Evolutionary conservation across 1,140 invertebrate species (phyloP).

Genomic region (Colletes latitarsis): DNA sequence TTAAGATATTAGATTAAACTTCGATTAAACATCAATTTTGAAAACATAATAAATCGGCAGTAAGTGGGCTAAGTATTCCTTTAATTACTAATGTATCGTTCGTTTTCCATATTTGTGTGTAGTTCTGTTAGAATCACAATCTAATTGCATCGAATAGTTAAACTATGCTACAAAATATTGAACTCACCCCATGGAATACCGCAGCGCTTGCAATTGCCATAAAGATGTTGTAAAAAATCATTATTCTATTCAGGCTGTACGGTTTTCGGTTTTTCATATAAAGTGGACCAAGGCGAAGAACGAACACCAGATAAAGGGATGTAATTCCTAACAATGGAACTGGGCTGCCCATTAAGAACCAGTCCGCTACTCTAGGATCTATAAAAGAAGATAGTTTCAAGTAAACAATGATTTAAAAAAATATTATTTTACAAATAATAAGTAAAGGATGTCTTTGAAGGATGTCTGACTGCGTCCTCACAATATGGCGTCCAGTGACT

Average conservation of each 20-base stretch:
- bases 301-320: conserved; percentile 82
- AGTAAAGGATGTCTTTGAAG: no score
- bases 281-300: conserved; percentile 83
- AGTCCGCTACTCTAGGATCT: conserved; percentile 91
- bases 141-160: no score
- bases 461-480: no score
- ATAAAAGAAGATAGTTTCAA: not conserved
- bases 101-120: no score
- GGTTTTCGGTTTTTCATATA: conserved; percentile 84
- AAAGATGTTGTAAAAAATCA: conserved; percentile 83
- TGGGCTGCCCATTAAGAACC: conserved; percentile 86
- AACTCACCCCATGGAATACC: conserved; percentile 80
- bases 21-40: no score
- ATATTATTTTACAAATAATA: no score
- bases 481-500: no score
- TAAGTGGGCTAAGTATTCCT: no score
- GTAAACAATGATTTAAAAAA: not conserved
- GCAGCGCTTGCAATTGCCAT: conserved; percentile 80
- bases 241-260: conserved; percentile 81
- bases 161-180: not conserved
- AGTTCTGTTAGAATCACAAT: no score
- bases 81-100: no score
- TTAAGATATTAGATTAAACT: no score
- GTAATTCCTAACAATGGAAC: conserved; percentile 82
- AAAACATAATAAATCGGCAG: no score